These are phyloP conservation scores for Coccyzus lansbergi DNA, from an alignment of 2,797 vertebrate genomes.

Conservation along the genomic window DNA sequence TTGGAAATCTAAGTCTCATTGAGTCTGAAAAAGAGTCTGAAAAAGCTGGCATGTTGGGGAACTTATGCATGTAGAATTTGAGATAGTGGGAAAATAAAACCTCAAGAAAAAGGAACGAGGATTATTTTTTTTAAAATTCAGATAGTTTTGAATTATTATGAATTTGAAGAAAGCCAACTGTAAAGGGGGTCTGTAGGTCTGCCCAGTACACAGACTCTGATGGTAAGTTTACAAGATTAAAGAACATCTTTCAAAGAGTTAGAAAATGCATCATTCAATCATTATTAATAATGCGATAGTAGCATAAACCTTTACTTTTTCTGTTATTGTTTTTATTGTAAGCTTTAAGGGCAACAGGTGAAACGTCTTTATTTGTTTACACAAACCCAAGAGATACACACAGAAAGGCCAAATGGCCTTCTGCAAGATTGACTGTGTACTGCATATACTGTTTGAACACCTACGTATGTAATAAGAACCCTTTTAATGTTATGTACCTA, in stretches of 20 bases:
- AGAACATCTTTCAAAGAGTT: background rate
- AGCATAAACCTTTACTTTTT: background rate
- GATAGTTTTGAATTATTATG: background rate
- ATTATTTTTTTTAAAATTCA: background rate
- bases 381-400: background rate
- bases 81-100: background rate
- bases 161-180: background rate
- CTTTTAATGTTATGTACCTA: background rate
- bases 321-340: background rate
- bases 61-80: background rate
- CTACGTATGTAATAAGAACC: background rate
- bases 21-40: background rate
- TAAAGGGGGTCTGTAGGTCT: background rate
- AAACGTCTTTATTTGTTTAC: background rate
- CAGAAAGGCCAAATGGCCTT: background rate
- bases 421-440: background rate
- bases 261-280: background rate
- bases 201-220: background rate
- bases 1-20: background rate
- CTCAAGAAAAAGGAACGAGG: background rate
- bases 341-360: background rate
- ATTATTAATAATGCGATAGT: background rate
- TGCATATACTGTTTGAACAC: background rate
- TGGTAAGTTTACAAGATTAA: background rate
- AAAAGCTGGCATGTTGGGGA: background rate